Percentiles rank a stretch among this genome's conserved stretches.
phyloP scores from a whole-genome alignment of 2,888 invertebrate genomes.

The Lissocephala sabroskyi region DNA sequence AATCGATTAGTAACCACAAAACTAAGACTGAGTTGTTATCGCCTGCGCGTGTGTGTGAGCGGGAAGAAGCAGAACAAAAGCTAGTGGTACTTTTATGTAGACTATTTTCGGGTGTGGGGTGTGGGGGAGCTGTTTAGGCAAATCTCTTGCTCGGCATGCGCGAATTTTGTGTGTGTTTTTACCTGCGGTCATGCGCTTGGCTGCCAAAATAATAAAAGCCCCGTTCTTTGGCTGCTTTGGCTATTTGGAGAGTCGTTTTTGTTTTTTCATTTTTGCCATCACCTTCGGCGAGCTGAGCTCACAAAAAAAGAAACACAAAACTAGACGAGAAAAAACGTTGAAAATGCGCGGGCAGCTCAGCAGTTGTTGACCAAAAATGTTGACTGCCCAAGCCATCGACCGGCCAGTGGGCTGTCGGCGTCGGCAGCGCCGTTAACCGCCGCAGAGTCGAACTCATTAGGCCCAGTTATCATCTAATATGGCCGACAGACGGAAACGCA shows the following conservation, averaged over 20 bases:
- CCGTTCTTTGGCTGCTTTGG: no score
- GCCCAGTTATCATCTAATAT: conserved; percentile 61
- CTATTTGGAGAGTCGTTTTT: no score
- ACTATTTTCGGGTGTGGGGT: no score
- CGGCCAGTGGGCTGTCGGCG: conserved; percentile 24
- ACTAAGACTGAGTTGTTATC: no score
- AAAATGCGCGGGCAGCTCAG: conserved; percentile 51
- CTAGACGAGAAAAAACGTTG: conserved; percentile 29
- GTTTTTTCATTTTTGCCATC: conserved; percentile 13
- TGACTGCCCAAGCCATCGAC: not conserved
- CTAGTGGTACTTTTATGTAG: no score
- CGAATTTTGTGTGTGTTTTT: not conserved
- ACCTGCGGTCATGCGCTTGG: no score
- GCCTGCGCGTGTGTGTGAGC: no score
- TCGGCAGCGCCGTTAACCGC: not conserved
- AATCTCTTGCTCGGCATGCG: no score
- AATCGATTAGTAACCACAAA: no score
- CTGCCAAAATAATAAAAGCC: no score
- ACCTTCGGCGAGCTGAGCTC: conserved; percentile 33
- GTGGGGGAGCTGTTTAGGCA: no score
- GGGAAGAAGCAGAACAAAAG: no score
- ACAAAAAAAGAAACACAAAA: conserved; percentile 7
- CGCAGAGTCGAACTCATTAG: conserved; percentile 44
- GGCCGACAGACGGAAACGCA: conserved; percentile 28
- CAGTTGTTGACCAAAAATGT: not conserved